These are phyloP conservation scores for Drosophila athabasca DNA, from an alignment of 1,140 invertebrate genomes.

Conservation along the genomic window DNA sequence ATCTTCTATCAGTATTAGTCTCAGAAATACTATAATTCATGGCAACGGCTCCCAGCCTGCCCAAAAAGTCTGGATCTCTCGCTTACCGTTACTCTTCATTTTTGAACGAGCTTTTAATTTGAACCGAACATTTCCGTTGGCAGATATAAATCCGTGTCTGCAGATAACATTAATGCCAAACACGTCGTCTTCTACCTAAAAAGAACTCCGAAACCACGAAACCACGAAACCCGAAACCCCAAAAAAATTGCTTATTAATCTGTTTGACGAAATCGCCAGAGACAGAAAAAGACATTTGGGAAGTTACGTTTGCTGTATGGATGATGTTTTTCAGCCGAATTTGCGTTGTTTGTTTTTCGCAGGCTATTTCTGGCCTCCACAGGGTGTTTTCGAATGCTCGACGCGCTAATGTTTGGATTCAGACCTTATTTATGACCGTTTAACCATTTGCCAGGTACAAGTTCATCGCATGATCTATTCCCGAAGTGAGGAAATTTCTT, in stretches of 20 bases:
- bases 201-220: no score
- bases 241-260: slow-evolving; percentile 69
- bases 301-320: slow-evolving; percentile 47
- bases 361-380: slow-evolving; percentile 29
- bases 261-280: slow-evolving; percentile 71
- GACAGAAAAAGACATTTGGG: slow-evolving; percentile 48
- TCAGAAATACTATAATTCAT: slow-evolving; percentile 41
- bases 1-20: slow-evolving; percentile 33
- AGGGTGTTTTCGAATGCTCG: slow-evolving; percentile 50
- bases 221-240: neutral
- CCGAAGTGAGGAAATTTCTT: slow-evolving; percentile 26
- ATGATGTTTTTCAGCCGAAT: slow-evolving; percentile 34
- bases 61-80: slow-evolving; percentile 18
- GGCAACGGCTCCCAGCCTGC: slow-evolving; percentile 9
- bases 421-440: slow-evolving; percentile 58
- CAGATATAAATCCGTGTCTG: slow-evolving; percentile 35
- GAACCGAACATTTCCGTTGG: slow-evolving; percentile 60
- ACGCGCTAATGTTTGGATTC: slow-evolving; percentile 37
- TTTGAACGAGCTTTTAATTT: slow-evolving; percentile 48
- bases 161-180: slow-evolving; percentile 59
- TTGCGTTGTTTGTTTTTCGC: slow-evolving; percentile 25
- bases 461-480: slow-evolving; percentile 20
- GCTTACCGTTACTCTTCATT: slow-evolving; percentile 37
- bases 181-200: slow-evolving; percentile 55
- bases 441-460: slow-evolving; percentile 49